Conservation (phyloP, 2,888 invertebrate genomes). For the Polylopha cassiicola region DNA sequence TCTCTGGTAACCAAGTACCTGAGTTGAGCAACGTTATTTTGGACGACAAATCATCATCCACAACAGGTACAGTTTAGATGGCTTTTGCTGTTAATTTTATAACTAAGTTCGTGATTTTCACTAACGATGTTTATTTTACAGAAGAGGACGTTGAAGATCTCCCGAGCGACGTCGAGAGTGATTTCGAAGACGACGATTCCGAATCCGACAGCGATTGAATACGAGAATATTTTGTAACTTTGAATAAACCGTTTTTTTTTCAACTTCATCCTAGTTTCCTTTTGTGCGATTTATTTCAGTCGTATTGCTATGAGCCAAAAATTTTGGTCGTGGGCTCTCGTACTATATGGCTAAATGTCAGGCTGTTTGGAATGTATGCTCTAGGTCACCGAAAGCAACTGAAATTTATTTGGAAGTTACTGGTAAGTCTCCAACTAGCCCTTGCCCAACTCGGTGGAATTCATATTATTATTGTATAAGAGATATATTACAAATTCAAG, state of each 20-base stretch:
- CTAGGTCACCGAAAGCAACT: too few species aligned
- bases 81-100: too few species aligned
- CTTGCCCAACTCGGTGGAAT: slow-evolving; percentile 25
- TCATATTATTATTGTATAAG: slow-evolving; percentile 26
- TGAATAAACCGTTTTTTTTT: slow-evolving; percentile 4
- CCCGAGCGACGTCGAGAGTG: slow-evolving; percentile 4
- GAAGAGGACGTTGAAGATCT: slow-evolving; percentile 3
- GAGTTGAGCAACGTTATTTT: too few species aligned
- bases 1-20: too few species aligned
- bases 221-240: slow-evolving; percentile 3
- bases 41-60: too few species aligned
- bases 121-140: slow-evolving; percentile 4
- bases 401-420: too few species aligned
- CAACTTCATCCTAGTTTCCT: slow-evolving; percentile 4
- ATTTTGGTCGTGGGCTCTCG: too few species aligned
- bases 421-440: slow-evolving; percentile 27
- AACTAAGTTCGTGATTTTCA: slow-evolving; percentile 2
- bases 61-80: too few species aligned
- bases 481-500: slow-evolving; percentile 25
- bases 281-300: slow-evolving; percentile 4
- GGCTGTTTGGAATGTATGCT: too few species aligned
- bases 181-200: slow-evolving; percentile 4
- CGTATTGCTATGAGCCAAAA: background rate
- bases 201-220: slow-evolving; percentile 4
- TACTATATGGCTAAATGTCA: too few species aligned